phyloP scores from a whole-genome alignment of 2,113 vertebrate species.

The Pagrus major region DNA sequence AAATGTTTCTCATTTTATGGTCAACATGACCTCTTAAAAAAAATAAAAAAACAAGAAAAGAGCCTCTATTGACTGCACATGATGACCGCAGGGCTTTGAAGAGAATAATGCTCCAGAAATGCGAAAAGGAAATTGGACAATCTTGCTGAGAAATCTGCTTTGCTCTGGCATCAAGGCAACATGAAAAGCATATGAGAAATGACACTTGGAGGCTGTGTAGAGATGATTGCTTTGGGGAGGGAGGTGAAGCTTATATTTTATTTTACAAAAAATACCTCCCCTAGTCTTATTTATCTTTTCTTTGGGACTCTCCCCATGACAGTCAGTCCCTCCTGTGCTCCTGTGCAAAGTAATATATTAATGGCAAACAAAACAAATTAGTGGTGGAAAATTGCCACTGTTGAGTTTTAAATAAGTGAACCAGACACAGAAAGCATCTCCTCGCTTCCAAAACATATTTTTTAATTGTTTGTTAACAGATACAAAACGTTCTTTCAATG shows the following conservation, averaged over 20 bases:
- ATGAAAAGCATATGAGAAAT: conserved; percentile 12
- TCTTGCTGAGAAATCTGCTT: conserved; percentile 46
- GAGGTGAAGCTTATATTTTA: background rate
- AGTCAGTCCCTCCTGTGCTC: background rate
- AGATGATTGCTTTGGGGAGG: background rate
- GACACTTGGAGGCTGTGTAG: background rate
- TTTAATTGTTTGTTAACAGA: conserved; percentile 2
- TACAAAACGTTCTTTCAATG: background rate
- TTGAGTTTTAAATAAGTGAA: background rate
- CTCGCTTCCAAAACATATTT: background rate
- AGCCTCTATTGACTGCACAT: conserved; percentile 39
- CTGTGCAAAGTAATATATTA: conserved; percentile 3
- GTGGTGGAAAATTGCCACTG: background rate
- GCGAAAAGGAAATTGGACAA: conserved; percentile 61
- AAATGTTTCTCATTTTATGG: conserved; percentile 15
- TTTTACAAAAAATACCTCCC: background rate
- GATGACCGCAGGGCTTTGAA: conserved; percentile 32
- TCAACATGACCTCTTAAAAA: conserved; percentile 16
- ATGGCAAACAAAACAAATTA: background rate
- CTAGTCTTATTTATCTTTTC: background rate
- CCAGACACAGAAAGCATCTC: background rate
- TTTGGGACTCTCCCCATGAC: background rate
- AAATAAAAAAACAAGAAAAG: background rate
- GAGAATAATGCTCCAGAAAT: conserved; percentile 40
- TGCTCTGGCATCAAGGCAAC: conserved; percentile 30